Evolutionary conservation across 2,797 vertebrate genomes (phyloP), one percentile per base, ranked within the genome.

Genomic region (Urosaurus nigricauda): DNA sequence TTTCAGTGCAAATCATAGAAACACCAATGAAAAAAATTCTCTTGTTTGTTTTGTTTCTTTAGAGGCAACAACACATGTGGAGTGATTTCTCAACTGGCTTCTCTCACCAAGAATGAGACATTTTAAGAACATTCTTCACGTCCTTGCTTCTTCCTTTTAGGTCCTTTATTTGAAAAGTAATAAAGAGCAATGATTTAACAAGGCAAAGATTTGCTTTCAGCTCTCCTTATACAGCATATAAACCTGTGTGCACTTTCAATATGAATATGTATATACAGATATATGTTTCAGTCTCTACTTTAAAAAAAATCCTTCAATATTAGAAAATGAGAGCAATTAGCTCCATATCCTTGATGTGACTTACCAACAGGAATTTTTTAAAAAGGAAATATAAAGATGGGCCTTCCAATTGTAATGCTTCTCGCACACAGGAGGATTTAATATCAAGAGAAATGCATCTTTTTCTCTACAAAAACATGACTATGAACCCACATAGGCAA

Each of bases 381-480:
- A 70, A 56, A 43, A 21, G 17, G 21, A 43, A 73, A 74, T 21
- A 73, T 16, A 47, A 51, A 74, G 70, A 82, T 84, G 16, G 4
- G 63, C 47, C 6, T 88, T 43, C 74, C 58, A 26, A 37, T n/a
- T 80, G 24, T 53, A 37, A 53, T 93, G 58, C 11, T 37, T 17
- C 24, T 24, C 17, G 26, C 43, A 47, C 63, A 78, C 32, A 26
- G 21, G 7, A 21, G 58, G 24, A 85, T 81, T 60, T 32, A 85
- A 60, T 32, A 17, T 65, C 12, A 68, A n/a, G 60, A 16, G 68
- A 86, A 87, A 14, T 5, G 32, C 80, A n/a, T 47, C 21, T 0
- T 0, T 40, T n/a, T 1, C 80, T 77, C 35, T 74, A 37, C 0
- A 0, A 58, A 83, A 74, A 78, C 21, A 6, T 7, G 21, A 4